Evolutionary conservation across 2,888 invertebrate species (phyloP).

Genomic region (Xestia c-nigrum): DNA sequence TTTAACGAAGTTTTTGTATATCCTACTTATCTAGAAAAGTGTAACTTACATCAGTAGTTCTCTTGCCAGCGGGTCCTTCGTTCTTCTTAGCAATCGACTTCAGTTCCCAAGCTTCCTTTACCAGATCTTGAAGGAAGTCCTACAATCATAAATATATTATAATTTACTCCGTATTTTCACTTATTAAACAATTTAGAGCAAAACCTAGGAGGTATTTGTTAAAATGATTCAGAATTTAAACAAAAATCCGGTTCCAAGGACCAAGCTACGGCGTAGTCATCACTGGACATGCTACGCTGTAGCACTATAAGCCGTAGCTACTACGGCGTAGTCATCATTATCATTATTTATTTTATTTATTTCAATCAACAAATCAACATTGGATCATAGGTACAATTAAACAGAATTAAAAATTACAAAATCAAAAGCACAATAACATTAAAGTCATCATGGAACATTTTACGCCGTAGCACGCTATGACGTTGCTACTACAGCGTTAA

Average conservation of each 20-base stretch:
- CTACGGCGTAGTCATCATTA: neutral
- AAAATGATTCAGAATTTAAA: neutral
- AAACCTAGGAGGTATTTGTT: neutral
- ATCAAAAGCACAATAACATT: too few species aligned
- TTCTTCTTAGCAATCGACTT: slow-evolving; percentile 60
- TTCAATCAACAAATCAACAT: too few species aligned
- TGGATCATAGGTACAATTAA: too few species aligned
- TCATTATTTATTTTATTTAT: too few species aligned
- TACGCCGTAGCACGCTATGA: too few species aligned
- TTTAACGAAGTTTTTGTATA: too few species aligned
- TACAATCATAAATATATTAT: slow-evolving; percentile 47
- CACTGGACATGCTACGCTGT: neutral
- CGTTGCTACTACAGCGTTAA: too few species aligned
- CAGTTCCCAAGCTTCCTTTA: slow-evolving; percentile 72
- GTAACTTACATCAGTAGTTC: slow-evolving; percentile 69
- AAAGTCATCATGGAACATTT: too few species aligned
- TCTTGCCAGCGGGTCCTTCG: slow-evolving; percentile 63
- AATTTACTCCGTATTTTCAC: neutral
- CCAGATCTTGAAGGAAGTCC: slow-evolving; percentile 82
- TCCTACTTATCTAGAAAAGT: too few species aligned
- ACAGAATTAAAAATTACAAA: too few species aligned
- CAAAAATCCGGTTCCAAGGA: too few species aligned
- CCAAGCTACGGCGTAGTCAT: neutral
- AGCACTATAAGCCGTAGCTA: neutral
- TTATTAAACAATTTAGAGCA: neutral